phyloP scores from a whole-genome alignment of 2,888 invertebrate species.

The Caenorhabditis becei region DNA sequence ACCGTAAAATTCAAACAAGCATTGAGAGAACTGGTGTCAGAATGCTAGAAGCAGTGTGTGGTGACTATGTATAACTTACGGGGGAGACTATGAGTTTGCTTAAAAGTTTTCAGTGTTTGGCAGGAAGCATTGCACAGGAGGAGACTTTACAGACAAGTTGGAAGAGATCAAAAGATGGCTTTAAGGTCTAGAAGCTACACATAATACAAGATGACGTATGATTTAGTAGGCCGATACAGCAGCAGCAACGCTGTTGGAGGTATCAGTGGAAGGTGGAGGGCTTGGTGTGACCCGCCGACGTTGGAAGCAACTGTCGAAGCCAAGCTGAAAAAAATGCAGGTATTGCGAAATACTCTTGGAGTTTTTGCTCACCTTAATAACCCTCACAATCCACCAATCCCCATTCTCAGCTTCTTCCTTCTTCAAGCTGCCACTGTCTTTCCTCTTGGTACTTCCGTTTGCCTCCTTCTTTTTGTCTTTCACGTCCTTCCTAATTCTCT shows the following conservation, averaged over 20 bases:
- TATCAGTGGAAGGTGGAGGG: constrained; percentile 28
- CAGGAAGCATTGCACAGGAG: constrained; percentile 41
- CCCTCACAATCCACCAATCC: constrained; percentile 53
- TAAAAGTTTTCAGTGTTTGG: neutral
- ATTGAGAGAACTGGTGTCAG: neutral
- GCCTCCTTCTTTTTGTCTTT: constrained; percentile 35
- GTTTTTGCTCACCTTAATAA: constrained; percentile 33
- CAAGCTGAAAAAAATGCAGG: constrained; percentile 28
- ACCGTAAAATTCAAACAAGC: constrained; percentile 9
- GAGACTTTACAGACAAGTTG: constrained; percentile 8
- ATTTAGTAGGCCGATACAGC: no score
- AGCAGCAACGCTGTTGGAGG: neutral
- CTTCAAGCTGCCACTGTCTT: constrained; percentile 28
- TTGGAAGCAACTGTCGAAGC: constrained; percentile 58
- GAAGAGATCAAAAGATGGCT: constrained; percentile 11
- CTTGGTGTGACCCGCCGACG: constrained; percentile 52
- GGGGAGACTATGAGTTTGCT: neutral
- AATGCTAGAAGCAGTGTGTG: neutral
- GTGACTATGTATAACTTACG: no score
- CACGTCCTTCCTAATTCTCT: constrained; percentile 19
- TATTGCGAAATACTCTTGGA: neutral
- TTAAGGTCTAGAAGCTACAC: neutral
- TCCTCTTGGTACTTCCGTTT: constrained; percentile 10
- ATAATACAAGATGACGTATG: neutral
- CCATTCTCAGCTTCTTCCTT: constrained; percentile 39